Conservation (phyloP, 2,113 vertebrate genomes). For the Trogon surrucura region DNA sequence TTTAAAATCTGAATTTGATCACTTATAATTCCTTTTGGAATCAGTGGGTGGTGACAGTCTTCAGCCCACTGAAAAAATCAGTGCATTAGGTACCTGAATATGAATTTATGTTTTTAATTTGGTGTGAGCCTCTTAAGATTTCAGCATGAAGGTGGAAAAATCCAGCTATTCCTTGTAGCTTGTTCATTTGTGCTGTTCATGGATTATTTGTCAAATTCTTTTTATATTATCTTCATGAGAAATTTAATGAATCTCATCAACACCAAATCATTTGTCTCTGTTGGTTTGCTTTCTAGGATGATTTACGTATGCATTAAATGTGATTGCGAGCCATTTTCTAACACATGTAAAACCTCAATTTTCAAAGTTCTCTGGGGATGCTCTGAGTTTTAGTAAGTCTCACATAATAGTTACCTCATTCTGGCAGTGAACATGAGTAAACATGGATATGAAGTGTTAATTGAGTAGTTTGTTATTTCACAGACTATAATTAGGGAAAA, state of each 20-base stretch:
- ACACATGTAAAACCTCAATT: not conserved
- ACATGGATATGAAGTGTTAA: not conserved
- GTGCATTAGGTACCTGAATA: not conserved
- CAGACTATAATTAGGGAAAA: not conserved
- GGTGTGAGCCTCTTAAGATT: not conserved
- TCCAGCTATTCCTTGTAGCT: not conserved
- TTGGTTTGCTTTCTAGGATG: not conserved
- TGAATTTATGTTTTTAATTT: conserved; percentile 33
- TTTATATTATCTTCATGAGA: not conserved
- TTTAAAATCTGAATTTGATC: not conserved
- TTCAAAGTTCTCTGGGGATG: not conserved
- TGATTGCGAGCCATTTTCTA: not conserved
- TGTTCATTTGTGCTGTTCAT: not conserved
- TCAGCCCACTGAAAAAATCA: conserved; percentile 5
- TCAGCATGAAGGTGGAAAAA: not conserved
- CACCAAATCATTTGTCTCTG: not conserved
- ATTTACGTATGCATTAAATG: not conserved
- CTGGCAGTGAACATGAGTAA: not conserved
- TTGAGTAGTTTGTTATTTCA: not conserved
- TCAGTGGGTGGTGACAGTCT: not conserved
- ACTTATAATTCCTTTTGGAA: not conserved
- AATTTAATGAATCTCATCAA: not conserved
- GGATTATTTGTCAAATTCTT: conserved; percentile 1
- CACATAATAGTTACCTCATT: not conserved
- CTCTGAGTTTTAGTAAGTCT: not conserved